These are phyloP conservation scores for Nothobranchius furzeri DNA, from an alignment of 2,113 vertebrate genomes.

Conservation along the genomic window DNA sequence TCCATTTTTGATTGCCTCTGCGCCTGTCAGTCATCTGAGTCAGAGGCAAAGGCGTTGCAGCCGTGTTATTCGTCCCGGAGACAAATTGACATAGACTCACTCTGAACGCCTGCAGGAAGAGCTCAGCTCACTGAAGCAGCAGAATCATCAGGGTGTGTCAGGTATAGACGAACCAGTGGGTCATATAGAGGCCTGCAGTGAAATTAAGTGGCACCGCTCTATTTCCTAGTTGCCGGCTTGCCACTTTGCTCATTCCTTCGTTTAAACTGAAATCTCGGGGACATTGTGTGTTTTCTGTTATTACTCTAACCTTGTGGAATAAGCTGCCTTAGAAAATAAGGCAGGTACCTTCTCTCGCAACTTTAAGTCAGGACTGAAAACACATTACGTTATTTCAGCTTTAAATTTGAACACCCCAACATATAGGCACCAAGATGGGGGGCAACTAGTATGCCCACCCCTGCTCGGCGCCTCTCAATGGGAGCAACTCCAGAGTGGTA, in stretches of 20 bases:
- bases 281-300: too few relatives aligned
- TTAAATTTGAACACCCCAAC: too few relatives aligned
- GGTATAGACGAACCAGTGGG: constrained; percentile 24
- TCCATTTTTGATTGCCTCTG: constrained; percentile 52
- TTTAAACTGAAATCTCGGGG: too few relatives aligned
- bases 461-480: too few relatives aligned
- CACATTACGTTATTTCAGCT: too few relatives aligned
- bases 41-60: constrained; percentile 23
- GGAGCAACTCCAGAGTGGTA: too few relatives aligned
- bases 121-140: constrained; percentile 34
- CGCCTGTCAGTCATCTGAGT: constrained; percentile 55
- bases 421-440: too few relatives aligned
- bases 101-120: constrained; percentile 45
- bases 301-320: too few relatives aligned
- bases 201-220: not conserved
- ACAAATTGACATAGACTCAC: constrained; percentile 50
- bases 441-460: too few relatives aligned
- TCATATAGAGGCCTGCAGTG: not conserved
- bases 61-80: constrained; percentile 43
- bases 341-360: too few relatives aligned
- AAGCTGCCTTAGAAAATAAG: too few relatives aligned
- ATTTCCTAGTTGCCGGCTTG: not conserved
- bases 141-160: constrained; percentile 47
- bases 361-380: too few relatives aligned
- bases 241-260: not conserved